Evolutionary conservation across 2,797 vertebrate species (phyloP), one percentile per base, ranked within the genome.

Genomic region (Muscicapa striata): DNA sequence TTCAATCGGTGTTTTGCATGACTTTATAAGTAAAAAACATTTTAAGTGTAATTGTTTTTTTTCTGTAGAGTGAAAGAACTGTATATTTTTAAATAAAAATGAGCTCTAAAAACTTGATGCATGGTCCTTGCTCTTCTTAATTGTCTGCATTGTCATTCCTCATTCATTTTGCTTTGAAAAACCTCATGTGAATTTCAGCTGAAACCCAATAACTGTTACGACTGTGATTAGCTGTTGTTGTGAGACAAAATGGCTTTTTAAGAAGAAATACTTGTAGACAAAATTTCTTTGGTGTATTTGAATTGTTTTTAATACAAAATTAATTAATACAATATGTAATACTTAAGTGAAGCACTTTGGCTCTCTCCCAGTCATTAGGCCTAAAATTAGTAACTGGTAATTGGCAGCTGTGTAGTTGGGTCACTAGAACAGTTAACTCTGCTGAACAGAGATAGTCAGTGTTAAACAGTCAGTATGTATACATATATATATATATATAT

Each of bases 61-160:
- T 79, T 46, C 32, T 94, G 63, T 83, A 55, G 79, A 79, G 27
- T 91, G 40, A 73, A 96, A 90, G 45, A 91, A 69, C 20, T 94
- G 78, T 93, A 11, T 89, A 34, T 91, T 78, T 80, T n/a, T 12
- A 24, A 96, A 97, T 97, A 97, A 97, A 97, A 85, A 9, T 23
- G 54, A 73, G 15, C 48, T 91, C 22, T 81, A 16, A 96, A 92
- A 95, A 73, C 72, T 62, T 69, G 66, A 5, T 95, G 48, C 52
- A 48, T 94, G 36, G 85, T 94, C 45, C 77, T 96, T 96, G 79
- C 78, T 82, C 9, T 83, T 94, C 40, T 76, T 89, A 78, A 59
- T 91, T 89, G 36, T 59, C 26, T 95, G 36, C 32, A 36, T 69
- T 91, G 75, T 69, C 32, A 57, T 46, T 89, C 38, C 7, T 81